Conservation (phyloP, 2,888 invertebrate genomes). For the Zeuzera pyrina region DNA sequence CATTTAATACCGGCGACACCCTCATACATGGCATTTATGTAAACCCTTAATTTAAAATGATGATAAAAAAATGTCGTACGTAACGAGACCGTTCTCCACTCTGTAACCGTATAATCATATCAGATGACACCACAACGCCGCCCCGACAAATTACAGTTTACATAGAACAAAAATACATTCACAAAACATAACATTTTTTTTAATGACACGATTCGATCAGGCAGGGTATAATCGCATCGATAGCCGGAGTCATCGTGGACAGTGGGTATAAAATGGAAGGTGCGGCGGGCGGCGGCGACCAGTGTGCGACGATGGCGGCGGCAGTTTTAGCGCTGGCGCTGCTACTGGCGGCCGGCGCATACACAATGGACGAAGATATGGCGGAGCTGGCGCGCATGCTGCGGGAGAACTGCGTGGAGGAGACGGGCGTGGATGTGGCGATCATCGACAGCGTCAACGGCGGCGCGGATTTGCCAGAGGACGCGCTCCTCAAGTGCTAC, state of each 20-base stretch:
- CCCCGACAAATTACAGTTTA: constrained; percentile 24
- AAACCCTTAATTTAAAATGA: neutral
- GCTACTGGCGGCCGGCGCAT: constrained; percentile 11
- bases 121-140: constrained; percentile 25
- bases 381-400: constrained; percentile 51
- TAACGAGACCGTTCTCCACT: neutral
- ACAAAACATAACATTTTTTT: constrained; percentile 21
- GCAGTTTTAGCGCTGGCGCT: constrained; percentile 11
- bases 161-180: constrained; percentile 14
- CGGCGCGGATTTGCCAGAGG: constrained; percentile 39
- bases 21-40: no score
- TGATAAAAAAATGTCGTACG: neutral
- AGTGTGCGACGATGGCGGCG: neutral
- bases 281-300: no score
- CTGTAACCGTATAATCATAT: constrained; percentile 26
- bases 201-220: constrained; percentile 26
- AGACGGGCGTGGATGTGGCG: constrained; percentile 41
- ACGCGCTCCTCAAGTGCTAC: constrained; percentile 52
- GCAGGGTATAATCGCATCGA: constrained; percentile 28
- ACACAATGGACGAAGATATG: constrained; percentile 47
- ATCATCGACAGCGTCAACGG: constrained; percentile 42
- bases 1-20: no score
- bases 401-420: constrained; percentile 45
- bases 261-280: no score
- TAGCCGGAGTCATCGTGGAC: no score